Percentiles rank a stretch among this genome's conserved stretches.
Conservation (phyloP, 2,797 vertebrate species). For the Alcedo atthis region DNA sequence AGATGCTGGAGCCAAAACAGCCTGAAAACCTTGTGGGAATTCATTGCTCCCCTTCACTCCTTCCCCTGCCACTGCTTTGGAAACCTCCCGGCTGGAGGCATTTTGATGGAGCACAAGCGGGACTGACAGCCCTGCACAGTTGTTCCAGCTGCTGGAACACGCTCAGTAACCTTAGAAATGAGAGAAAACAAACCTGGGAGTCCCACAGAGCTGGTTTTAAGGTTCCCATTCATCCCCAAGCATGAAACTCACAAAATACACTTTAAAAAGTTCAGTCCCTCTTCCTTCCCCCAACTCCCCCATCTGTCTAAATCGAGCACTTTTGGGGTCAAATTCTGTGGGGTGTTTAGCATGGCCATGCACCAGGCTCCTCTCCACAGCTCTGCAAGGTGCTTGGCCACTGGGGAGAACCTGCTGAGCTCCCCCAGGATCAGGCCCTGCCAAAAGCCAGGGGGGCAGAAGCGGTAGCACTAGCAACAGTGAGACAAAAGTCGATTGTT, state of each 20-base stretch:
- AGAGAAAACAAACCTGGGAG: slow-evolving; percentile 38
- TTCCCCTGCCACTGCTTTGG: background rate
- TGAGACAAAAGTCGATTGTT: slow-evolving; percentile 80
- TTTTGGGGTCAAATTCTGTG: rapidly evolving
- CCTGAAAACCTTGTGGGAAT: background rate
- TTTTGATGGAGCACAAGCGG: background rate
- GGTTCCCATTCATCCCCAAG: background rate
- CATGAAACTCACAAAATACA: background rate
- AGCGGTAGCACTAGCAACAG: slow-evolving; percentile 11
- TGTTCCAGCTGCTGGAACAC: slow-evolving; percentile 19
- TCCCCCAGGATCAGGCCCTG: background rate
- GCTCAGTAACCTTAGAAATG: background rate
- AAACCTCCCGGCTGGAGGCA: background rate
- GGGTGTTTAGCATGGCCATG: background rate
- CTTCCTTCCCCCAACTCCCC: background rate
- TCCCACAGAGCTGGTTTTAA: background rate
- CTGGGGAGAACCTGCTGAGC: background rate
- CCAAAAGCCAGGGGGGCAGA: background rate
- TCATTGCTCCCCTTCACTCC: background rate
- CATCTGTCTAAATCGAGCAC: background rate
- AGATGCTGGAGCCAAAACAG: background rate
- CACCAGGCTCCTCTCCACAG: background rate
- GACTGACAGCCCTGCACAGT: background rate
- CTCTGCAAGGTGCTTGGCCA: background rate
- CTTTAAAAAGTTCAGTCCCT: background rate